A percentile compares a stretch with the other conserved stretches of the same genome.
Evolutionary conservation across 2,797 vertebrate species (phyloP).

Genomic region (Spizella passerina): DNA sequence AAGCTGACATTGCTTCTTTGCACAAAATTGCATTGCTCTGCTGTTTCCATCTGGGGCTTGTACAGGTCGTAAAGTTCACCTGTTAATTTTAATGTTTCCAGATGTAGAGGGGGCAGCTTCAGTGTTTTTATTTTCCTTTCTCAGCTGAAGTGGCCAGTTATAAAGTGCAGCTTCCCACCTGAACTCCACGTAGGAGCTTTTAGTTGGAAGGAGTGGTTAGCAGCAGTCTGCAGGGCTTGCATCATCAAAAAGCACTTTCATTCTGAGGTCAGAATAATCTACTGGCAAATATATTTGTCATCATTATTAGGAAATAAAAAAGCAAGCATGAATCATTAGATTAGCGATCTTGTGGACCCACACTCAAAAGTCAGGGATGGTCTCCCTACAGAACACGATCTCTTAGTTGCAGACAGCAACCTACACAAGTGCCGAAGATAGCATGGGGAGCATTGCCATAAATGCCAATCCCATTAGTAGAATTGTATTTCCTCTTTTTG

Average conservation of each 20-base stretch:
- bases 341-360: not conserved
- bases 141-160: not conserved
- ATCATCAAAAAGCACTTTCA: not conserved
- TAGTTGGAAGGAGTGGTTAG: not conserved
- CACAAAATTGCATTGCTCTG: not conserved
- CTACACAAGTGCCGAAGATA: not conserved
- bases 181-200: not conserved
- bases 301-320: not conserved
- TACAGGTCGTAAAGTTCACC: not conserved
- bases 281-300: not conserved
- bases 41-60: rapidly evolving
- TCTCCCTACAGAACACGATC: not conserved
- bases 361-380: not conserved
- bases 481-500: not conserved
- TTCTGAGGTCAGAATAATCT: not conserved
- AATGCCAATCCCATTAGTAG: not conserved
- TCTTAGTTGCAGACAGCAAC: not conserved
- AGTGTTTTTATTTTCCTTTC: not conserved
- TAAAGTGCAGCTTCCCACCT: not conserved
- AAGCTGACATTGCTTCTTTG: not conserved
- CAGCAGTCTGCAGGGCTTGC: not conserved
- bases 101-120: not conserved
- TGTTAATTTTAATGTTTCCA: not conserved
- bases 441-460: not conserved
- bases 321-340: not conserved